Percentiles rank a stretch among this genome's conserved stretches.
Conservation (phyloP, 2,113 vertebrate genomes). For the Loxodonta africana region DNA sequence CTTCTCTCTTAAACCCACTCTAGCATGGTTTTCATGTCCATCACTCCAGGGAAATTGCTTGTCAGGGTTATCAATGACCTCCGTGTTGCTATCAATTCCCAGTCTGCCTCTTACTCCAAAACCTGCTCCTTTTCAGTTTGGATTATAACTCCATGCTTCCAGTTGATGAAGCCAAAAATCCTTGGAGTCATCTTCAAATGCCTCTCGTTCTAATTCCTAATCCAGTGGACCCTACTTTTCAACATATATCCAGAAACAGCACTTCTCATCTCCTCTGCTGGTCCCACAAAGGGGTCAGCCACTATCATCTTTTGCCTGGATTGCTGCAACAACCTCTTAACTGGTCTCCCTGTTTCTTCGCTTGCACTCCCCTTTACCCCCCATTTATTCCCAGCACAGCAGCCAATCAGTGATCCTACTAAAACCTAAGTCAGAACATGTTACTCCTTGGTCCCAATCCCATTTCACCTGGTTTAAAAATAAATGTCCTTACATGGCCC, state of each 20-base stretch:
- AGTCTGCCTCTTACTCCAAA: background rate
- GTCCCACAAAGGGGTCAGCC: background rate
- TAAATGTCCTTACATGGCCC: background rate
- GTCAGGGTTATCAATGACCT: background rate
- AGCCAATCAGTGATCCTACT: background rate
- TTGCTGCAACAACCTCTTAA: background rate
- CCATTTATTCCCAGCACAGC: background rate
- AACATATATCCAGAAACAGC: background rate
- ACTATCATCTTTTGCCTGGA: no score
- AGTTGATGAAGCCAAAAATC: background rate
- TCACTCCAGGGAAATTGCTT: background rate
- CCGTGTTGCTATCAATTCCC: background rate
- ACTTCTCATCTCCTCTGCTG: background rate
- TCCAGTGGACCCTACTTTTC: background rate
- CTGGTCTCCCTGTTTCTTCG: background rate
- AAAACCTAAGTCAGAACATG: background rate
- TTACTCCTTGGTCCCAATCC: background rate
- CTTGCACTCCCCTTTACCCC: background rate
- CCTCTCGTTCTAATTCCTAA: background rate
- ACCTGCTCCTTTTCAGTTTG: background rate
- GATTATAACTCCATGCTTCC: background rate
- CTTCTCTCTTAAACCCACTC: background rate
- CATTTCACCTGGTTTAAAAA: no score
- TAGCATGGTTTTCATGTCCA: no score
- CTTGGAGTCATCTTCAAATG: background rate